Evolutionary conservation across 2,797 vertebrate genomes (phyloP), one percentile per base, ranked within the genome.

Genomic region (Argya squamiceps): DNA sequence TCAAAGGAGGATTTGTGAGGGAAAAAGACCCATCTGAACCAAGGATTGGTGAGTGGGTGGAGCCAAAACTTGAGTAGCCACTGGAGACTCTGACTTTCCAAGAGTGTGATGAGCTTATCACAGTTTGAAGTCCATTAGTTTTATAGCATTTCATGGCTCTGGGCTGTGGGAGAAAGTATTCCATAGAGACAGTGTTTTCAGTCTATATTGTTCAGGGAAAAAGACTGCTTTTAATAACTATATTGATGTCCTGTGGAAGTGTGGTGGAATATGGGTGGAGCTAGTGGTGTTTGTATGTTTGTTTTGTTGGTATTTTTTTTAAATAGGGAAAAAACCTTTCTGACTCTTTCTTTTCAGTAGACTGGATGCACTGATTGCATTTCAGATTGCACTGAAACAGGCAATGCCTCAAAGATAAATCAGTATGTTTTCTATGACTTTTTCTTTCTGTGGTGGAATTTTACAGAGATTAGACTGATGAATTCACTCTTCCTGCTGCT

Each of bases 121-220:
- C 78, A 65, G 83, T 46, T 95, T 27, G 7, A 70, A 92, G 37
- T 71, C 73, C 70, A 68, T 96, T 89, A 47, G 22, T 44, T 94
- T 92, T 88, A 78, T 58, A 73, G 76, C 64, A 62, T 93, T 92
- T 95, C 3, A 1, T 4, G 4, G 32, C 87, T 76, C 56, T 37
- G 69, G 29, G 62, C 75, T 88, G 32, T 20, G 32, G 89, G 24
- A 91, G 62, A 73, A 84, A 52, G 26, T 56, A 4, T 34, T 43
- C 84, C 4, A 1, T 36, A 69, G 85, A 68, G 78, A 60, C 29
- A 27, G 19, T 65, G 47, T 43, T 79, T 84, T 47, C 50, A 67
- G 59, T 49, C 69, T 65, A 11, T 0, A 0, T 16, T 65, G 20
- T 81, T 90, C 47, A 47, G 27, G 44, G 68, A 4, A 86, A 59